Percentiles rank a stretch among this genome's conserved stretches.
These are phyloP conservation scores for Luidia sarsii DNA, from an alignment of 53 echinoderm and acorn worm genomes.

Conservation along the genomic window DNA sequence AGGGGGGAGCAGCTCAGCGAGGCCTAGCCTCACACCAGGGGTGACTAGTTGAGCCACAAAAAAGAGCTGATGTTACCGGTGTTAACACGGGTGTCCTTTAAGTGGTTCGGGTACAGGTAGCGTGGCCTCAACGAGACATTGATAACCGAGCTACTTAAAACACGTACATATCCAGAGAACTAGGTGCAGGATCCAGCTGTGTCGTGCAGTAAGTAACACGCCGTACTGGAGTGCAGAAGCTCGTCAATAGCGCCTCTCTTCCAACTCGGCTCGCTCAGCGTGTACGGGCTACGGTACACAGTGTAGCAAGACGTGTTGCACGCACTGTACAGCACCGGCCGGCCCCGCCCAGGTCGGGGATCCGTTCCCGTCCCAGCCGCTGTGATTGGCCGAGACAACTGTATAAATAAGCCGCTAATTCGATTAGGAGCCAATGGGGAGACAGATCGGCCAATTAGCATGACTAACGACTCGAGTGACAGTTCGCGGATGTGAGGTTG, in stretches of 20 bases:
- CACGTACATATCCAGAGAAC: too few species aligned
- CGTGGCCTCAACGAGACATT: conserved; percentile 54
- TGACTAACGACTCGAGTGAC: conserved; percentile 91
- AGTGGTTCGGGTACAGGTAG: conserved; percentile 37
- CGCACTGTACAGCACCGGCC: too few species aligned
- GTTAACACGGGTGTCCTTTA: conserved; percentile 15
- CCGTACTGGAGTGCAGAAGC: too few species aligned
- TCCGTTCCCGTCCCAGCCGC: conserved; percentile 4
- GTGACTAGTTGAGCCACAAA: conserved; percentile 1
- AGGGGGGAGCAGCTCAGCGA: conserved; percentile 41
- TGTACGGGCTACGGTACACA: too few species aligned
- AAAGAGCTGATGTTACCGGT: conserved; percentile 6
- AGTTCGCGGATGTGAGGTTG: conserved; percentile 75
- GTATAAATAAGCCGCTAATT: conserved; percentile 76
- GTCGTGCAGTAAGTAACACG: too few species aligned
- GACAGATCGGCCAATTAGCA: conserved; percentile 93
- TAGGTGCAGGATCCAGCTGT: too few species aligned
- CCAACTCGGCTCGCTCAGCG: too few species aligned
- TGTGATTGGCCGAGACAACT: conserved; percentile 75
- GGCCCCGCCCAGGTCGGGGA: conserved; percentile 37
- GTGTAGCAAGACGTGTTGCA: too few species aligned
- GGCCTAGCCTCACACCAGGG: conserved; percentile 25
- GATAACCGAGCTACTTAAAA: conserved; percentile 39
- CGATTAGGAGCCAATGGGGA: conserved; percentile 88
- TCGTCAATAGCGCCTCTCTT: too few species aligned